Evolutionary conservation across 2,888 invertebrate species (phyloP).

Genomic region (Erebia epiphron): DNA sequence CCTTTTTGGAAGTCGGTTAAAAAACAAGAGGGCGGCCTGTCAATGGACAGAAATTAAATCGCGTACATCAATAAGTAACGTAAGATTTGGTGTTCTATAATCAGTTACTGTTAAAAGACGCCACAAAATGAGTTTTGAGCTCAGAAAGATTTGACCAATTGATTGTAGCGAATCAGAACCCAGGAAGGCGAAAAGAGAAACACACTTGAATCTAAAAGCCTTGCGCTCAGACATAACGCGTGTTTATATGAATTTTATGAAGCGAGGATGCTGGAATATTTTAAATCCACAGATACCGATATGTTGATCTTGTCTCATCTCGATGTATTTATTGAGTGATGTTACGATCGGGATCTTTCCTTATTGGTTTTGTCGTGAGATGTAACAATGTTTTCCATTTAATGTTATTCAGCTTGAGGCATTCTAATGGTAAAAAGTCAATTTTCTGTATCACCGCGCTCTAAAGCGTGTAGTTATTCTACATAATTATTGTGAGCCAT

Average conservation of each 20-base stretch:
- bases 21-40: too few species aligned
- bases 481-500: too few species aligned
- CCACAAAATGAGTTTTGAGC: too few species aligned
- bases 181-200: not conserved
- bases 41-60: too few species aligned
- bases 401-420: slow-evolving; percentile 56
- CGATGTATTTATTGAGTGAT: slow-evolving; percentile 76
- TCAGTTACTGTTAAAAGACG: too few species aligned
- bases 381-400: slow-evolving; percentile 60
- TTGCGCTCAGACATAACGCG: not conserved
- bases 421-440: not conserved
- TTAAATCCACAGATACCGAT: slow-evolving; percentile 70
- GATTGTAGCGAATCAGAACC: not conserved
- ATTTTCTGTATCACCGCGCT: not conserved
- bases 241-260: slow-evolving; percentile 56
- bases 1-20: too few species aligned
- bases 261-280: slow-evolving; percentile 74
- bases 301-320: slow-evolving; percentile 78
- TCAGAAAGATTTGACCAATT: too few species aligned
- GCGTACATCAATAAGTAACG: too few species aligned
- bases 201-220: not conserved
- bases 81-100: too few species aligned
- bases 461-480: too few species aligned
- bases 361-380: slow-evolving; percentile 64
- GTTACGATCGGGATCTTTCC: slow-evolving; percentile 65